Evolutionary conservation across 2,113 vertebrate species (phyloP).

Genomic region (Opisthocomus hoazin): DNA sequence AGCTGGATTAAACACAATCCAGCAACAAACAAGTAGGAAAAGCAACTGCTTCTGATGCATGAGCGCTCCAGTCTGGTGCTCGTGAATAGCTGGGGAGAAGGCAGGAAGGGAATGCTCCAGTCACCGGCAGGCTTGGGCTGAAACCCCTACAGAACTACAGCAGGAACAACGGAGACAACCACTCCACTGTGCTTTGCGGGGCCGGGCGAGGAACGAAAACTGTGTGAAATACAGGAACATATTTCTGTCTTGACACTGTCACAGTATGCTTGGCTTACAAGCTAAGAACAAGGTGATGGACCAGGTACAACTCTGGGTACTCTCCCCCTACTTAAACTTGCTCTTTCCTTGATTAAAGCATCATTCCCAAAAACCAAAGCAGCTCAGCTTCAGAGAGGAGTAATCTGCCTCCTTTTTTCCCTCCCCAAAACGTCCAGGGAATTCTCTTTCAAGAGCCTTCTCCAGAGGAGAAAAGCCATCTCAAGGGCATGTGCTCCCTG

Average conservation of each 20-base stretch:
- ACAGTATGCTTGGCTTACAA: rapidly evolving
- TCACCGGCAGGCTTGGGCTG: neutral
- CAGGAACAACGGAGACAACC: rapidly evolving
- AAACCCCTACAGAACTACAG: neutral
- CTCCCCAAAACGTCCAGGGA: neutral
- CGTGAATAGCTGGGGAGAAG: neutral
- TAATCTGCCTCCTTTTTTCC: neutral
- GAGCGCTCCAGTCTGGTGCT: neutral
- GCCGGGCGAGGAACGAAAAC: neutral
- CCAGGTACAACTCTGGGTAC: neutral
- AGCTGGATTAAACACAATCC: neutral
- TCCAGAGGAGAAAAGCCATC: neutral
- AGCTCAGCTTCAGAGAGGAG: neutral
- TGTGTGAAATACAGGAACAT: neutral
- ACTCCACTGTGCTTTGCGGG: rapidly evolving
- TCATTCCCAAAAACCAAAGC: neutral
- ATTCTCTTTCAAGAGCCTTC: neutral
- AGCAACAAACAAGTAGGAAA: neutral
- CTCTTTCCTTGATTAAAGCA: neutral
- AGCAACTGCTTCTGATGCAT: neutral
- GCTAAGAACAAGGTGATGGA: neutral
- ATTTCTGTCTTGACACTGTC: neutral
- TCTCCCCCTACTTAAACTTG: neutral
- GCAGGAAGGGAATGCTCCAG: neutral
- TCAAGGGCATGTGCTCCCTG: neutral